These are phyloP conservation scores for Lytechinus variegatus DNA, from an alignment of 35 echinoderm and acorn worm genomes.

Conservation along the genomic window DNA sequence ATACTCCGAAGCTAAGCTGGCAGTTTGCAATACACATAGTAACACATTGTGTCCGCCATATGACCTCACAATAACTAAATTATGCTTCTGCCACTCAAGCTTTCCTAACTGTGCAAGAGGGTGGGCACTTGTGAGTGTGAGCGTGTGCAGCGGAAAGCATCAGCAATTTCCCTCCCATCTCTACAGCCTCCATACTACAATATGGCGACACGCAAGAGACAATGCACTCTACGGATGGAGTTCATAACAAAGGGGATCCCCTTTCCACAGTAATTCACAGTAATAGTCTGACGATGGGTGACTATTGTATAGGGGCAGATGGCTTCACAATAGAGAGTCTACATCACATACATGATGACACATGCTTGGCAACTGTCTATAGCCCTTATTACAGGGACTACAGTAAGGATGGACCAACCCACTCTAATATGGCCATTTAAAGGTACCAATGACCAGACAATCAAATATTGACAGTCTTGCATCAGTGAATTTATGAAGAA, in stretches of 20 bases:
- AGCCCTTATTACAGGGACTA: not conserved
- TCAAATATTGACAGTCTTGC: conserved; percentile 5
- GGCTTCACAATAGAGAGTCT: not conserved
- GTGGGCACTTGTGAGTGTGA: not conserved
- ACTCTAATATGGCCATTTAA: not conserved
- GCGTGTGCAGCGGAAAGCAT: not conserved
- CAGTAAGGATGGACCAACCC: not conserved
- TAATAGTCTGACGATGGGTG: not conserved
- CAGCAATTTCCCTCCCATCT: not conserved
- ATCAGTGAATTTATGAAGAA: not conserved
- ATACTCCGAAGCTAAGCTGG: not conserved
- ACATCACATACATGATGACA: conserved; percentile 1
- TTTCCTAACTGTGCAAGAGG: not conserved
- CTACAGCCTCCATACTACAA: not conserved
- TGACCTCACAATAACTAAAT: conserved; percentile 10
- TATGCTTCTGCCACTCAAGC: conserved; percentile 8
- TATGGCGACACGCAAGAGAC: not conserved
- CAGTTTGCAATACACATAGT: not conserved
- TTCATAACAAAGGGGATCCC: conserved; percentile 1
- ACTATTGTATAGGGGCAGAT: not conserved
- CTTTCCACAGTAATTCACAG: not conserved
- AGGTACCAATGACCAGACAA: not conserved
- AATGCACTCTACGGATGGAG: not conserved
- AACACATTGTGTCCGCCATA: not conserved
- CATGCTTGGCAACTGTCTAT: not conserved